phyloP scores from a whole-genome alignment of 1,140 invertebrate genomes.

The Sminthurides bifidus region DNA sequence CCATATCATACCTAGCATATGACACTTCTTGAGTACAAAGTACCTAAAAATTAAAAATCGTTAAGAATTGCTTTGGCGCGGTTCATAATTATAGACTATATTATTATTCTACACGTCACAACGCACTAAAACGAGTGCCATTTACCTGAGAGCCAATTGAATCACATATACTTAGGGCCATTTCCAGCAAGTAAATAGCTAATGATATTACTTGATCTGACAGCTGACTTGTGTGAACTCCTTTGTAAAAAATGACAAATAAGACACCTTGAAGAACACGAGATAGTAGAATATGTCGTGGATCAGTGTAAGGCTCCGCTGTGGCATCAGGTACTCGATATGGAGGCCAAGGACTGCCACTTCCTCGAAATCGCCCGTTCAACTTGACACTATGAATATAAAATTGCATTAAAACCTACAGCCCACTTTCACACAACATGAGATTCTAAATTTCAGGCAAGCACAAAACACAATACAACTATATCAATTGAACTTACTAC shows the following conservation, averaged over 20 bases:
- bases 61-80: not conserved
- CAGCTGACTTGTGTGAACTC: constrained; percentile 54
- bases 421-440: too few species aligned
- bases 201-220: constrained; percentile 75
- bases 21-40: constrained; percentile 15
- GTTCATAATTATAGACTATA: not conserved
- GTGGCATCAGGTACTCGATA: constrained; percentile 57
- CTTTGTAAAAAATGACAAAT: constrained; percentile 71
- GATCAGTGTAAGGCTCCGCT: constrained; percentile 55
- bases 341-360: constrained; percentile 65
- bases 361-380: constrained; percentile 51
- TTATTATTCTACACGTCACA: not conserved
- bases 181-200: constrained; percentile 72
- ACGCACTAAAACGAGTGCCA: not conserved
- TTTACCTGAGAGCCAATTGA: constrained; percentile 27
- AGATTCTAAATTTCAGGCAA: too few species aligned
- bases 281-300: constrained; percentile 53
- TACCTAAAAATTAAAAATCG: constrained; percentile 6
- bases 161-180: constrained; percentile 57
- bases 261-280: constrained; percentile 74
- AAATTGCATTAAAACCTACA: constrained; percentile 17
- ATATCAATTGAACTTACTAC: constrained; percentile 47
- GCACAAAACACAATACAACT: too few species aligned
- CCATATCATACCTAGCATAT: constrained; percentile 43
- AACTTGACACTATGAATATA: constrained; percentile 45